phyloP scores from a whole-genome alignment of 2,888 invertebrate genomes.

The Mesoligia furuncula region DNA sequence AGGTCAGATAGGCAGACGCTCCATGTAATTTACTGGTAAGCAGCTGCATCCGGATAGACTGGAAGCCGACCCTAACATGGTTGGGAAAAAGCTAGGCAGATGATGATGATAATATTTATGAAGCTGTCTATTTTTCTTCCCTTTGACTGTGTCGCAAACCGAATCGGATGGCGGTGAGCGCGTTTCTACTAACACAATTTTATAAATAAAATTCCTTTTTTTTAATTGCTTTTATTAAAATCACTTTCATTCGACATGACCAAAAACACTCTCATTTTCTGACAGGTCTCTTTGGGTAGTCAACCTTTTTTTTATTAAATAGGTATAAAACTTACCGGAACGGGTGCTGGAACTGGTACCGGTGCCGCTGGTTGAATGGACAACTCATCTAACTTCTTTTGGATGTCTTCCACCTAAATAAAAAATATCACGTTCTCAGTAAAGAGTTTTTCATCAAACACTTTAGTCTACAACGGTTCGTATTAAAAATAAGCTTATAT shows the following conservation, averaged over 20 bases:
- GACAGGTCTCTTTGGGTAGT: not conserved
- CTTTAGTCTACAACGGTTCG: not conserved
- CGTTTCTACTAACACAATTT: not conserved
- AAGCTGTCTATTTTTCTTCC: not conserved
- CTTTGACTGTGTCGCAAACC: too few relatives aligned
- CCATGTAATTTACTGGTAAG: too few relatives aligned
- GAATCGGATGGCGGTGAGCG: too few relatives aligned
- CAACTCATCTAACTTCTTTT: constrained; percentile 83
- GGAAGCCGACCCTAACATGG: too few relatives aligned
- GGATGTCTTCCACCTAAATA: constrained; percentile 83
- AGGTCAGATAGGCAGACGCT: not conserved
- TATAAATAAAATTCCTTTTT: not conserved
- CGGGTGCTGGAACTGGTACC: constrained; percentile 69
- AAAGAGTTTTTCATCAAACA: not conserved
- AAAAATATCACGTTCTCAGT: not conserved
- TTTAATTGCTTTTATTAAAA: not conserved
- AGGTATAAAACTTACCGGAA: constrained; percentile 71
- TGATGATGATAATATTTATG: too few relatives aligned
- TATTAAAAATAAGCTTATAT: not conserved
- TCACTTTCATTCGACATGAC: not conserved
- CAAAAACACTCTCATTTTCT: not conserved
- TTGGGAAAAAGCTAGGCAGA: too few relatives aligned
- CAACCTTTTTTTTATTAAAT: not conserved
- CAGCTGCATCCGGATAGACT: too few relatives aligned
- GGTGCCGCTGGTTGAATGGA: constrained; percentile 67